Evolutionary conservation across 2,888 invertebrate species (phyloP).

Genomic region (Pseudoips prasinana): DNA sequence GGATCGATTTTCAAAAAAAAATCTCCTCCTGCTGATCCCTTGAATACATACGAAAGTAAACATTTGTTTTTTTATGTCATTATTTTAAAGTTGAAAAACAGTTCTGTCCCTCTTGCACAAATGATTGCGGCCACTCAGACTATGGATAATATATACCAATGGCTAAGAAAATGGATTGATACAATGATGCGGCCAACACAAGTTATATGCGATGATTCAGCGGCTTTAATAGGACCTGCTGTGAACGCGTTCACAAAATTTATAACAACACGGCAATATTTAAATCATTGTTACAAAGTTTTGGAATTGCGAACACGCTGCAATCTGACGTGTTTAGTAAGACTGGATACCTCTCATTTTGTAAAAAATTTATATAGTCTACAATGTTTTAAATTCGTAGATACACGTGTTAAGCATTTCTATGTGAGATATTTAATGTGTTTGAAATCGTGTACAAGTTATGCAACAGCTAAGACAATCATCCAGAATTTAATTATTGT

Average conservation of each 20-base stretch:
- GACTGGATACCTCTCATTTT: slow-evolving; percentile 11
- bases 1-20: slow-evolving; percentile 11
- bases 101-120: slow-evolving; percentile 6
- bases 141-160: slow-evolving; percentile 10
- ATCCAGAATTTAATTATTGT: slow-evolving; percentile 6
- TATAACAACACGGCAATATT: slow-evolving; percentile 6
- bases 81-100: slow-evolving; percentile 5
- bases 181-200: slow-evolving; percentile 1
- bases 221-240: slow-evolving; percentile 5
- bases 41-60: slow-evolving; percentile 10
- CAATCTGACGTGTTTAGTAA: slow-evolving; percentile 4
- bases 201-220: slow-evolving; percentile 6
- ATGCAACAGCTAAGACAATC: slow-evolving; percentile 3
- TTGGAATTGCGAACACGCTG: slow-evolving; percentile 1
- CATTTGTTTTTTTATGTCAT: slow-evolving; percentile 11
- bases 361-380: slow-evolving; percentile 7
- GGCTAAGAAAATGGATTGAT: slow-evolving; percentile 11
- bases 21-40: slow-evolving; percentile 3
- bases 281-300: slow-evolving; percentile 7
- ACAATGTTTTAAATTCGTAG: slow-evolving; percentile 10
- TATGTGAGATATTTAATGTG: slow-evolving; percentile 5
- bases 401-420: slow-evolving; percentile 8
- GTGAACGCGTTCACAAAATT: slow-evolving; percentile 7
- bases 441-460: slow-evolving; percentile 5
- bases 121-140: slow-evolving; percentile 7